A percentile compares a stretch with the other conserved stretches of the same genome.
Evolutionary conservation across 2,888 invertebrate genomes (phyloP).

Genomic region (Antheraea yamamai): DNA sequence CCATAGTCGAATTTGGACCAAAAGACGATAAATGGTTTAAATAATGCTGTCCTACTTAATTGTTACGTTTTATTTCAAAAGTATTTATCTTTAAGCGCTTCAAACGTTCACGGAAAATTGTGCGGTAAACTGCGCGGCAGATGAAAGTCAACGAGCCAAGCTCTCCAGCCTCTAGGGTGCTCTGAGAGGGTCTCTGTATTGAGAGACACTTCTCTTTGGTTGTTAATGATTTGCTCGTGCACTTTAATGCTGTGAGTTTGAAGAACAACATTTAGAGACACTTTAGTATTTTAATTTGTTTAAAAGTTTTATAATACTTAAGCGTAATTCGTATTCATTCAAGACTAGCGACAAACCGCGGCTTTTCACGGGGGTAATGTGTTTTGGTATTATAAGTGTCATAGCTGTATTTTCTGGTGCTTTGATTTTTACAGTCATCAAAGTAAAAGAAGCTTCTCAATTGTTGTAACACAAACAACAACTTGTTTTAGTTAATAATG

Average conservation of each 20-base stretch:
- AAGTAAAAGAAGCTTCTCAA: no score
- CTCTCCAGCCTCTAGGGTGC: slow-evolving; percentile 32
- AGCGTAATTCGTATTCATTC: no score
- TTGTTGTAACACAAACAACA: no score
- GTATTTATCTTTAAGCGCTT: not conserved
- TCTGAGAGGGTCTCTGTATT: slow-evolving; percentile 37
- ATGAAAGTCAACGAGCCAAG: slow-evolving; percentile 30
- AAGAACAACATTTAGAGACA: not conserved
- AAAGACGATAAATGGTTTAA: not conserved
- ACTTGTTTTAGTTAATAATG: no score
- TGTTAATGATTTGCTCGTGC: slow-evolving; percentile 27
- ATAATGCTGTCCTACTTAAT: not conserved
- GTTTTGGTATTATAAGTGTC: no score
- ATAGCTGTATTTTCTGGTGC: no score
- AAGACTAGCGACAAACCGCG: no score
- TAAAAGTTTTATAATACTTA: not conserved
- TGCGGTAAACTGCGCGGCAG: slow-evolving; percentile 26
- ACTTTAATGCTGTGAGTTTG: not conserved
- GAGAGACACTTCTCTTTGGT: slow-evolving; percentile 40
- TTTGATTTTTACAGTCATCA: no score
- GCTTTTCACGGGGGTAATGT: no score
- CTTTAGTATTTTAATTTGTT: not conserved
- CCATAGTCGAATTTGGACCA: no score
- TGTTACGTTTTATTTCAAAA: not conserved
- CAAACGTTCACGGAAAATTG: not conserved